Conservation (phyloP, 2,113 vertebrate genomes). For the Elephas maximus region DNA sequence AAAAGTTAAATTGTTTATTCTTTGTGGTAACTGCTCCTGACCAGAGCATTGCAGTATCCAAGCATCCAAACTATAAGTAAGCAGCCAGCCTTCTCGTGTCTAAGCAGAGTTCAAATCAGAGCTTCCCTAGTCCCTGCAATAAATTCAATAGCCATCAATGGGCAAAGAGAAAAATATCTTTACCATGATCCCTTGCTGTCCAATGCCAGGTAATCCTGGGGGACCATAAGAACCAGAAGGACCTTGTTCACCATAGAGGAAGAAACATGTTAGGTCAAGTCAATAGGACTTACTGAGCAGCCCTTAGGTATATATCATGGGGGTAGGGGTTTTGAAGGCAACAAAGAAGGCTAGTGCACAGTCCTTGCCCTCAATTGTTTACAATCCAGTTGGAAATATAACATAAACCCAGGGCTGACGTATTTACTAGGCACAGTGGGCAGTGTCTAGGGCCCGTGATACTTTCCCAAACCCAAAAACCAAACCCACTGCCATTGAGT, state of each 20-base stretch:
- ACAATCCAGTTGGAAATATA: background rate
- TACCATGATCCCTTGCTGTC: constrained; percentile 94
- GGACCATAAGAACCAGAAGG: constrained; percentile 90
- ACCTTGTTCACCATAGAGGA: constrained; percentile 89
- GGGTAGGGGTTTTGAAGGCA: background rate
- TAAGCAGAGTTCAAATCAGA: background rate
- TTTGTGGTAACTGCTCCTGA: background rate
- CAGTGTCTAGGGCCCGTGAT: background rate
- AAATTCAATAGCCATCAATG: background rate
- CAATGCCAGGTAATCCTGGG: constrained; percentile 90
- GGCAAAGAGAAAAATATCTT: background rate
- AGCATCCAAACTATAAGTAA: background rate
- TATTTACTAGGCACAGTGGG: background rate
- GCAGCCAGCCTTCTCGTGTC: background rate
- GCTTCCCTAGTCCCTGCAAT: background rate
- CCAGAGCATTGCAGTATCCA: background rate
- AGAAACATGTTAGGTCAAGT: constrained; percentile 54
- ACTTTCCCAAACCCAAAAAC: too few relatives aligned
- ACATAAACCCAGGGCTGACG: background rate
- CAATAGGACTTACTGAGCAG: background rate
- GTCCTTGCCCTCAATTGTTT: background rate
- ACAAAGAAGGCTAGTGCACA: background rate
- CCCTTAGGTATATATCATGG: background rate
- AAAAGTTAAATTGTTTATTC: constrained; percentile 20
- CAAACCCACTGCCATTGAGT: too few relatives aligned